Conservation (phyloP, 2,888 invertebrate genomes). For the Drosophila nr. fundita region DNA sequence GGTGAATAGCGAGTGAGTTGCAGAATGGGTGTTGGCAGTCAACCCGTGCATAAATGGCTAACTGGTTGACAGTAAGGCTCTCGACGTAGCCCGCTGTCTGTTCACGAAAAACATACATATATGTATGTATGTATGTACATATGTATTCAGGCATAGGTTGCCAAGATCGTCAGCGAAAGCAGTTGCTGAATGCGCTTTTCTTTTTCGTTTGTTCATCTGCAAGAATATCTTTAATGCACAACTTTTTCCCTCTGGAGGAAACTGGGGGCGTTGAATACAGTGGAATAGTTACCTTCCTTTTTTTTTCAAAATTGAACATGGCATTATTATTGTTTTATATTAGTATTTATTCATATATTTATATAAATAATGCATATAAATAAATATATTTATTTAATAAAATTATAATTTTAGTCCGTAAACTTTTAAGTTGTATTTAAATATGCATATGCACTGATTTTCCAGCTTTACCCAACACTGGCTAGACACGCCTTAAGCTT, state of each 20-base stretch:
- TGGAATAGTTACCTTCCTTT: neutral
- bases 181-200: slow-evolving; percentile 53
- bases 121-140: no score
- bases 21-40: slow-evolving; percentile 33
- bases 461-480: neutral
- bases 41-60: slow-evolving; percentile 49
- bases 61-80: slow-evolving; percentile 53
- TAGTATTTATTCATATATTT: neutral
- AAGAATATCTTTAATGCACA: slow-evolving; percentile 34
- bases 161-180: slow-evolving; percentile 23
- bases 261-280: neutral
- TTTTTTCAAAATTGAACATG: no score
- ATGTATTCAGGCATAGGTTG: slow-evolving; percentile 1
- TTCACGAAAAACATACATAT: slow-evolving; percentile 1
- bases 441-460: neutral
- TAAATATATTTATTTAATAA: no score
- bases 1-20: slow-evolving; percentile 21
- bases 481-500: neutral
- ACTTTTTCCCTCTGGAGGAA: neutral
- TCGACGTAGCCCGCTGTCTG: slow-evolving; percentile 8
- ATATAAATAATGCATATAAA: no score
- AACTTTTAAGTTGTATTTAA: neutral
- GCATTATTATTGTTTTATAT: neutral
- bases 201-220: slow-evolving; percentile 35
- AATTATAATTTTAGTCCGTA: neutral